phyloP scores from a whole-genome alignment of 2,888 invertebrate genomes.

The Polyploca ridens region DNA sequence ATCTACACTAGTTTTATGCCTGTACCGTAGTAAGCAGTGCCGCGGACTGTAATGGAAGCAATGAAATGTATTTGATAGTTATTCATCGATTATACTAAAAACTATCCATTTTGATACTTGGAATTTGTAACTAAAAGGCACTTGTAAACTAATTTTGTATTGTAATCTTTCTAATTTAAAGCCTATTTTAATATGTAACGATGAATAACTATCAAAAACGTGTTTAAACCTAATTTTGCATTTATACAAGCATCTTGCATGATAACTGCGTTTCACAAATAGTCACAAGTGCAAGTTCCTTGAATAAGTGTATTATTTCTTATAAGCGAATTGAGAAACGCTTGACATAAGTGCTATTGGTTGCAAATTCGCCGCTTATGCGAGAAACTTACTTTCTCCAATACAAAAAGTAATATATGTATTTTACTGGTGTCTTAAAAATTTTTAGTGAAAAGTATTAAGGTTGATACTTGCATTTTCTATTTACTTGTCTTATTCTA shows the following conservation, averaged over 20 bases:
- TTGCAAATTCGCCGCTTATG: not conserved
- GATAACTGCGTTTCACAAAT: not conserved
- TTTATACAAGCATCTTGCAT: constrained; percentile 1
- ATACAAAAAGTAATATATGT: constrained; percentile 18
- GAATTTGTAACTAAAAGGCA: no score
- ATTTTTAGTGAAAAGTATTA: constrained; percentile 27
- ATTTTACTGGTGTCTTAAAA: constrained; percentile 18
- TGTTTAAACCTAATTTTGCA: not conserved
- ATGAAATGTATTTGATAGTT: constrained; percentile 9
- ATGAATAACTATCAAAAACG: not conserved
- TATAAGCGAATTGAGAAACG: not conserved
- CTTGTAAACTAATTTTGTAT: no score
- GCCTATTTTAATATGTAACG: no score
- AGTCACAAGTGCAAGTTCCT: not conserved
- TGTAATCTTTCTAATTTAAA: not conserved
- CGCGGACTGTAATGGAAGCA: not conserved
- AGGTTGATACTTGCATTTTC: constrained; percentile 22
- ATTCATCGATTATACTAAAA: not conserved
- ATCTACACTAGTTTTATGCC: constrained; percentile 17
- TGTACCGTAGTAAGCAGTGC: constrained; percentile 10
- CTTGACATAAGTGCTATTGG: no score
- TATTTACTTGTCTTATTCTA: constrained; percentile 17
- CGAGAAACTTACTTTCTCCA: constrained; percentile 14
- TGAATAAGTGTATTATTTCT: not conserved
- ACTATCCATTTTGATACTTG: no score